Conservation (phyloP, 2,888 invertebrate genomes). For the Galerucella pusilla region DNA sequence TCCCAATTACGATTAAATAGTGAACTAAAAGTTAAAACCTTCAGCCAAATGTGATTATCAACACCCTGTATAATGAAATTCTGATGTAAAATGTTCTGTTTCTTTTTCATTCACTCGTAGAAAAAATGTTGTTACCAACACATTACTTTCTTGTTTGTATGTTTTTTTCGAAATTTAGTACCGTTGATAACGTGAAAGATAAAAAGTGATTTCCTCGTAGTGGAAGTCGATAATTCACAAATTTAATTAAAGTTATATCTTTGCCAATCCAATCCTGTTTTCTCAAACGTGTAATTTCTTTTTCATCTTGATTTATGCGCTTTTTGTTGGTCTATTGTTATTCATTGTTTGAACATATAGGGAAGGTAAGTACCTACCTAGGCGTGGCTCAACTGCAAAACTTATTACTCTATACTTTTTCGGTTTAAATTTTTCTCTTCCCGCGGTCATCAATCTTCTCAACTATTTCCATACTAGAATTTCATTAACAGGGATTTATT, state of each 20-base stretch:
- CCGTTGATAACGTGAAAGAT: background rate
- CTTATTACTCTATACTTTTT: constrained; percentile 16
- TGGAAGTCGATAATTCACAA: background rate
- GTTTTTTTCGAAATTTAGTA: too few species aligned
- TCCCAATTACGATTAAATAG: too few species aligned
- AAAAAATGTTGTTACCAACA: too few species aligned
- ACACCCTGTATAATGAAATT: too few species aligned
- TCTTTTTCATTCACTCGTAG: too few species aligned
- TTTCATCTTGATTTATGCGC: constrained; percentile 25
- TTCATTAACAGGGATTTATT: constrained; percentile 1
- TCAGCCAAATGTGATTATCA: too few species aligned
- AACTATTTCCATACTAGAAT: constrained; percentile 1
- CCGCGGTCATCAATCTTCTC: constrained; percentile 7
- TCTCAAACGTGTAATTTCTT: constrained; percentile 17
- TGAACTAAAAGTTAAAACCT: too few species aligned
- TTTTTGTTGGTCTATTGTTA: constrained; percentile 28
- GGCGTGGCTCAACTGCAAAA: constrained; percentile 19
- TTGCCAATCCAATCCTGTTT: constrained; percentile 5
- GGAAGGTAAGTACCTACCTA: constrained; percentile 17
- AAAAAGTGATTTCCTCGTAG: background rate
- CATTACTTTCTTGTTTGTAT: too few species aligned
- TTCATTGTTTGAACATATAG: constrained; percentile 25
- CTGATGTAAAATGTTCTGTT: too few species aligned
- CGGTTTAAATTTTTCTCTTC: constrained; percentile 13
- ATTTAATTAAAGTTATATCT: background rate